phyloP scores from a whole-genome alignment of 1,140 invertebrate species.

The Leptinotarsa undecemlineata region DNA sequence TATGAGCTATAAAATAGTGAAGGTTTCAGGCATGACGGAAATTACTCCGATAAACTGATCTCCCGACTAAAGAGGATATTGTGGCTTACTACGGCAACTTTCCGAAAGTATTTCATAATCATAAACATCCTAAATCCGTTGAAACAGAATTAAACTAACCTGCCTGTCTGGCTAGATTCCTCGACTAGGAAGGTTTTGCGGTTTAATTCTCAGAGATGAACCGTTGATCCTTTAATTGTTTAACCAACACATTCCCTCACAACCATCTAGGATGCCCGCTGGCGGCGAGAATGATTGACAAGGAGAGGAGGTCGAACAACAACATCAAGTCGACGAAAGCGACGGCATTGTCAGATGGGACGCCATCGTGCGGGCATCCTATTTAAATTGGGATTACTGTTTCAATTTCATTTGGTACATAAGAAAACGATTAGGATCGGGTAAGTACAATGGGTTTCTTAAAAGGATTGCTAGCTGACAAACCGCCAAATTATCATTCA shows the following conservation, averaged over 20 bases:
- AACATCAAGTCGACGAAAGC: not conserved
- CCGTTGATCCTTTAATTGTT: not conserved
- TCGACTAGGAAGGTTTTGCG: not conserved
- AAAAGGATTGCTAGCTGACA: not conserved
- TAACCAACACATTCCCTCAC: not conserved
- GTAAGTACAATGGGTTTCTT: not conserved
- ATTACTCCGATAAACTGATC: not conserved
- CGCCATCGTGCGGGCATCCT: not conserved
- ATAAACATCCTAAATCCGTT: not conserved
- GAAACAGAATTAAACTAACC: not conserved
- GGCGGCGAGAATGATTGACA: not conserved
- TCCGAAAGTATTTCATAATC: not conserved
- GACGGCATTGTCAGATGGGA: not conserved
- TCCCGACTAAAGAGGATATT: not conserved
- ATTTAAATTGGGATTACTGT: not conserved
- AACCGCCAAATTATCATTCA: not conserved
- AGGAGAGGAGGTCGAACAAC: not conserved
- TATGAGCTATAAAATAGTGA: too few species aligned
- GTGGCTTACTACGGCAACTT: not conserved
- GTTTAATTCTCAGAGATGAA: not conserved
- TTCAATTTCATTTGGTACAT: constrained; percentile 2
- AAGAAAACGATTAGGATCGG: not conserved
- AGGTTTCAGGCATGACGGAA: too few species aligned
- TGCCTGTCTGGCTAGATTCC: not conserved
- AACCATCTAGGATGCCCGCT: not conserved